phyloP scores from a whole-genome alignment of 2,113 vertebrate genomes.

The Xiphorhynchus elegans region DNA sequence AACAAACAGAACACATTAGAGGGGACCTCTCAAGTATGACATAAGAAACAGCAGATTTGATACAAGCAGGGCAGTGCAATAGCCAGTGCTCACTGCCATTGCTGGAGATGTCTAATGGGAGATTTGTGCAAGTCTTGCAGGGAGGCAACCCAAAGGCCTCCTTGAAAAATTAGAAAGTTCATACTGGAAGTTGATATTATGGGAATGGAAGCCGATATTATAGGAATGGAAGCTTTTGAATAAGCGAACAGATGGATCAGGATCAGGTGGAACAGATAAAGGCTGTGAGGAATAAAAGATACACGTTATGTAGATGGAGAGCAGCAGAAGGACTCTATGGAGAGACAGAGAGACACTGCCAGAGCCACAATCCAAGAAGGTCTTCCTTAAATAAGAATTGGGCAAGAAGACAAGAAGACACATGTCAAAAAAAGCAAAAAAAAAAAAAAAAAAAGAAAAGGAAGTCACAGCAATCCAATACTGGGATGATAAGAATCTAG shows the following conservation, averaged over 20 bases:
- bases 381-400: not conserved
- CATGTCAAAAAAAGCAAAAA: not conserved
- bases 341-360: not conserved
- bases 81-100: accelerated
- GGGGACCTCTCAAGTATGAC: not conserved
- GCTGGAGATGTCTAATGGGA: not conserved
- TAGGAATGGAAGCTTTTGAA: accelerated
- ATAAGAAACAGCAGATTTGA: not conserved
- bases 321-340: not conserved
- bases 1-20: not conserved
- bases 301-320: not conserved
- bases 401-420: not conserved
- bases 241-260: not conserved
- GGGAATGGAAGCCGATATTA: not conserved
- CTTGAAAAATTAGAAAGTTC: not conserved
- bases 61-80: not conserved
- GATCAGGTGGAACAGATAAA: not conserved
- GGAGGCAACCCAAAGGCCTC: not conserved
- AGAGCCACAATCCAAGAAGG: not conserved
- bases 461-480: not conserved
- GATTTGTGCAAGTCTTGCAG: accelerated
- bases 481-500: not conserved
- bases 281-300: not conserved
- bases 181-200: not conserved
- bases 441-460: not conserved